Conservation (phyloP, 2,797 vertebrate species). For the Carcharodon carcharias region DNA sequence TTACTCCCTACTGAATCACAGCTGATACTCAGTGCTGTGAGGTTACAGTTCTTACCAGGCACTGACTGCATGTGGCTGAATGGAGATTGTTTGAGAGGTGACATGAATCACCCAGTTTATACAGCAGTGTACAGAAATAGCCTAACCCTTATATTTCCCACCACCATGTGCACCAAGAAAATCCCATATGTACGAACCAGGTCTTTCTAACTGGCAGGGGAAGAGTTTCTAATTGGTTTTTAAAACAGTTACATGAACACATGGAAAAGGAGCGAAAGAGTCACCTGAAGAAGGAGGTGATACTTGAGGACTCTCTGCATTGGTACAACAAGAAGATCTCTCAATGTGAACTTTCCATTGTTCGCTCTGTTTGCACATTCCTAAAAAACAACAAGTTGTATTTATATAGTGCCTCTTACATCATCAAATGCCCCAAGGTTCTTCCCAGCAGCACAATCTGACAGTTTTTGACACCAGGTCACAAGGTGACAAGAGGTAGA, state of each 20-base stretch:
- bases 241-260: not conserved
- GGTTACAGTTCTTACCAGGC: too few relatives aligned
- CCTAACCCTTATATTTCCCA: accelerated
- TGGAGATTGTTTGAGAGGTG: not conserved
- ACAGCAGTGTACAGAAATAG: not conserved
- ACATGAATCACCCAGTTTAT: not conserved
- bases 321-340: slow-evolving; percentile 90
- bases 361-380: slow-evolving; percentile 96
- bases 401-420: not conserved
- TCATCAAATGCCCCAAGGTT: not conserved
- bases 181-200: not conserved
- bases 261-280: not conserved
- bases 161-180: not conserved
- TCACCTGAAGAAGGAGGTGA: slow-evolving; percentile 88
- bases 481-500: not conserved
- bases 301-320: slow-evolving; percentile 98
- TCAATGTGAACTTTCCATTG: slow-evolving; percentile 87
- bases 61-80: not conserved
- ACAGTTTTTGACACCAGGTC: not conserved
- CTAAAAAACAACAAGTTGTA: slow-evolving; percentile 50
- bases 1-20: too few relatives aligned
- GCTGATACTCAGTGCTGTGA: too few relatives aligned
- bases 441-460: not conserved
- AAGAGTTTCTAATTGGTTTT: too few relatives aligned
- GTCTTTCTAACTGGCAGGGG: not conserved